Evolutionary conservation across 2,888 invertebrate genomes (phyloP), one percentile per base, ranked within the genome.

Genomic region (Eupithecia subfuscata): DNA sequence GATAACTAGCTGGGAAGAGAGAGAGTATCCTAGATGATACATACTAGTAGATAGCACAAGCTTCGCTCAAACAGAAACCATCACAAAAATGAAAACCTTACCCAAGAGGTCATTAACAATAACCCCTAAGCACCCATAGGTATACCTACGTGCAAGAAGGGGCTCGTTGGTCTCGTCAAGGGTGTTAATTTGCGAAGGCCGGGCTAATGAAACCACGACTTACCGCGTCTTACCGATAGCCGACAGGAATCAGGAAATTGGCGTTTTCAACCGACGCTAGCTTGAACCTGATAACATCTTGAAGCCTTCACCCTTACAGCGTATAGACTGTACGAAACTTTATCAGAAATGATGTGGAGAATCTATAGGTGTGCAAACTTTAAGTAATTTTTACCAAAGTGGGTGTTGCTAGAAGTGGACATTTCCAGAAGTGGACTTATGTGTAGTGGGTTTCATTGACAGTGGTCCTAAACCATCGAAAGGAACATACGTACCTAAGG

Each of bases 181-280:
- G 93, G 94, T 91, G 94, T 92, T 93, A 94, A 94, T 94, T 94
- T 92, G 93, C 91, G 89, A 90, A 92, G 92, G 88, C 90, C 89
- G 87, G 88, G 89, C 91, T 94, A 94, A 94, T 94, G 94, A 94
- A 93, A 93, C 91, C 84, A 86, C 90, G 92, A 89, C 92, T 92
- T 90, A 90, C 90, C 90, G 90, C 91, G 88, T 85, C 87, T 84
- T 84, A 86, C 83, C 87, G 93, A 94, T 93, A 92, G 90, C 86
- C 88, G 87, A 82, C 91, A 90, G 91, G 92, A 90, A 91, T 91
- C 87, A 92, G 94, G 94, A 94, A 94, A 94, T 94, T 94, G 92
- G 87, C 89, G 90, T 88, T 92, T 92, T 90, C 85, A 91, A 85
- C 86, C 83, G 85, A 85, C 84, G 85, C 86, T 81, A 85, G 90